phyloP scores from a whole-genome alignment of 2,888 invertebrate species.

The Drosophila monieri region DNA sequence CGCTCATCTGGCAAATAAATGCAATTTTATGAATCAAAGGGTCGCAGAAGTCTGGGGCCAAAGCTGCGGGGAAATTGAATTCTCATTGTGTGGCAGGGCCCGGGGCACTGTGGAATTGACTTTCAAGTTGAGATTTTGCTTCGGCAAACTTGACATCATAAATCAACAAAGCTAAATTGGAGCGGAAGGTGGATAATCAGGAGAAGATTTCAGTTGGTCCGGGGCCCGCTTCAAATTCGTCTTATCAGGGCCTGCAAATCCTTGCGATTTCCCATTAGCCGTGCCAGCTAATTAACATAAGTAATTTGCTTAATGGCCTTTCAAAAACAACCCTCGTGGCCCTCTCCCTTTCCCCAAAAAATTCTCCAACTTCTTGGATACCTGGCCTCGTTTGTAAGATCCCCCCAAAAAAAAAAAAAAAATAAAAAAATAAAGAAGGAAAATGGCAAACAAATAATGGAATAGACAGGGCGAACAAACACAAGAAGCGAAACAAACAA shows the following conservation, averaged over 20 bases:
- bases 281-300: conserved; percentile 75
- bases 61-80: conserved; percentile 24
- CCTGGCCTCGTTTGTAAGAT: conserved; percentile 22
- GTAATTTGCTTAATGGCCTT: conserved; percentile 67
- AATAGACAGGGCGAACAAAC: conserved; percentile 50
- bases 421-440: not conserved
- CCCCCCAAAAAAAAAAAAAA: not conserved
- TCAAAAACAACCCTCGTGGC: conserved; percentile 33
- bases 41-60: not conserved
- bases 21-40: conserved; percentile 35
- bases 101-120: conserved; percentile 19
- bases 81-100: conserved; percentile 25
- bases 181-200: conserved; percentile 42
- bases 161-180: conserved; percentile 37
- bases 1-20: conserved; percentile 45
- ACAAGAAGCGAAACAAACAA: conserved; percentile 40
- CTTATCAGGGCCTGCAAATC: conserved; percentile 42
- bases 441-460: conserved; percentile 9
- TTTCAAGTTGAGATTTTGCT: conserved; percentile 31
- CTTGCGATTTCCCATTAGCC: conserved; percentile 69
- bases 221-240: conserved; percentile 24
- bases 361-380: conserved; percentile 34
- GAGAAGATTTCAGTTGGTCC: conserved; percentile 7
- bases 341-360: conserved; percentile 36
- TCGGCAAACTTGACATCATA: conserved; percentile 31